phyloP scores from a whole-genome alignment of 2,113 vertebrate genomes.

The Accipiter virgatus region DNA sequence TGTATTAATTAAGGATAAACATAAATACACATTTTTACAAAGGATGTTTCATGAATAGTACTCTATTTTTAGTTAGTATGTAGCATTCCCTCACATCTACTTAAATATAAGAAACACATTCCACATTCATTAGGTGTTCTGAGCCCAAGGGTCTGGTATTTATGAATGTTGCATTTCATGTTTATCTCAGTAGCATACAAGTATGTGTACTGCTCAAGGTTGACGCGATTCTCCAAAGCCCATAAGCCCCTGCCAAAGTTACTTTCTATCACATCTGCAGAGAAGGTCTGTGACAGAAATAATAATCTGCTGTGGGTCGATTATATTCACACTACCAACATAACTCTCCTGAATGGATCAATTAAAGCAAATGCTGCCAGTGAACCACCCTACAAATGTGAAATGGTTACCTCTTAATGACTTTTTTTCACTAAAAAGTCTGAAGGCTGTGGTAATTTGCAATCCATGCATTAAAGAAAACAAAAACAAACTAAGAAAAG shows the following conservation, averaged over 20 bases:
- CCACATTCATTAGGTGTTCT: constrained; percentile 8
- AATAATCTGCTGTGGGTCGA: constrained; percentile 25
- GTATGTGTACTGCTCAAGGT: constrained; percentile 10
- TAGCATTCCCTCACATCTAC: background rate
- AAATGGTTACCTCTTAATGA: background rate
- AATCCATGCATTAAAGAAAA: background rate
- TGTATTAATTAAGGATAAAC: background rate
- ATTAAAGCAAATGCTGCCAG: constrained; percentile 33
- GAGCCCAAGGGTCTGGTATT: constrained; percentile 33
- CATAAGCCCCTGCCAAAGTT: background rate
- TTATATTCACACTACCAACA: background rate
- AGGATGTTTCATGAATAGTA: background rate
- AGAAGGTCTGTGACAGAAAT: constrained; percentile 49
- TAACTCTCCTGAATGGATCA: constrained; percentile 54
- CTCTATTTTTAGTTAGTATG: background rate
- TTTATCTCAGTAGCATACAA: constrained; percentile 51
- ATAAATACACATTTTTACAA: background rate
- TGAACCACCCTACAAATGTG: background rate
- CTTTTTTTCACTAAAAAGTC: background rate
- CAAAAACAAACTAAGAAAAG: background rate
- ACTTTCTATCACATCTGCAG: constrained; percentile 40
- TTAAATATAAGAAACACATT: background rate
- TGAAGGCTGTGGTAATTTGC: background rate
- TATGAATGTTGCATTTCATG: constrained; percentile 57
- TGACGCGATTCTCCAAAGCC: constrained; percentile 38